These are phyloP conservation scores for Drosophila kambysellisi DNA, from an alignment of 2,888 invertebrate species.

Conservation along the genomic window DNA sequence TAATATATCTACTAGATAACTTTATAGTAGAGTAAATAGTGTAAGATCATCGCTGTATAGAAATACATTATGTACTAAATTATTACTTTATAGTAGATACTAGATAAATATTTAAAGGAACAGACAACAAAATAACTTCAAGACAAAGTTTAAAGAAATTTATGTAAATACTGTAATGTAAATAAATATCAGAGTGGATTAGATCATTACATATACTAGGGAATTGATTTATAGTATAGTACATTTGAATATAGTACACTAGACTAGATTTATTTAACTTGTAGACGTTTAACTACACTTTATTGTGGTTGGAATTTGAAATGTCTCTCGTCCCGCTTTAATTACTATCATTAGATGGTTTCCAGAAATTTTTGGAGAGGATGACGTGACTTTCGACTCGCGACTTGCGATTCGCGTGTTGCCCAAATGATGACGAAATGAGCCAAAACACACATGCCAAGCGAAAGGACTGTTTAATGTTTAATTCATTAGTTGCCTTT, in stretches of 20 bases:
- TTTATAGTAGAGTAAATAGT: too few relatives aligned
- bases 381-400: conserved; percentile 45
- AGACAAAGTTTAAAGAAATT: too few relatives aligned
- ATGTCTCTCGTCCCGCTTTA: neutral
- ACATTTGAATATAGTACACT: neutral
- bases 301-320: neutral
- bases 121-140: neutral
- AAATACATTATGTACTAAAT: neutral
- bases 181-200: neutral
- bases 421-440: conserved; percentile 51
- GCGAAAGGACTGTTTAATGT: conserved; percentile 34
- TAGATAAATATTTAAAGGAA: neutral
- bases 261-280: neutral
- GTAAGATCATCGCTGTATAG: neutral
- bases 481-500: conserved; percentile 46
- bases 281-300: conserved; percentile 17
- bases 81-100: neutral
- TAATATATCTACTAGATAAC: too few relatives aligned
- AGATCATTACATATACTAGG: neutral
- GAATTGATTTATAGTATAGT: neutral
- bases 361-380: conserved; percentile 11
- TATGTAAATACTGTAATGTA: neutral
- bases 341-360: conserved; percentile 41
- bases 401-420: conserved; percentile 51
- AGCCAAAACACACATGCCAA: conserved; percentile 35